A percentile compares a stretch with the other conserved stretches of the same genome.
phyloP scores from a whole-genome alignment of 2,888 invertebrate genomes.

The Flexamia atlantica region DNA sequence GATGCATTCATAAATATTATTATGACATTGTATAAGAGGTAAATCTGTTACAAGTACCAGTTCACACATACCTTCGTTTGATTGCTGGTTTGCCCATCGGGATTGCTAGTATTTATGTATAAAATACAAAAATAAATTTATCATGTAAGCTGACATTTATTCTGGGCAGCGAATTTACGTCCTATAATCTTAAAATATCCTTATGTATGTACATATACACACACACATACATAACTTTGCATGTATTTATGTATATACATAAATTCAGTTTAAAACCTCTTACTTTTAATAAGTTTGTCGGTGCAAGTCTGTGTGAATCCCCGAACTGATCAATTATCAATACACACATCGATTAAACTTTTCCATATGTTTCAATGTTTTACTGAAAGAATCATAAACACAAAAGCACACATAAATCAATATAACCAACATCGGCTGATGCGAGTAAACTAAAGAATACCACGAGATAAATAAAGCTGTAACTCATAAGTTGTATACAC shows the following conservation, averaged over 20 bases:
- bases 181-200: slow-evolving; percentile 54
- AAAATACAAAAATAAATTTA: slow-evolving; percentile 66
- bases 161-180: slow-evolving; percentile 59
- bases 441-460: slow-evolving; percentile 49
- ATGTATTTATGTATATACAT: slow-evolving; percentile 56
- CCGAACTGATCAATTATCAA: slow-evolving; percentile 42
- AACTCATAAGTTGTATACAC: neutral
- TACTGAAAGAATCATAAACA: slow-evolving; percentile 26
- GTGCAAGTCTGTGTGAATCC: slow-evolving; percentile 68
- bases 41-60: slow-evolving; percentile 42
- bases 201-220: slow-evolving; percentile 54
- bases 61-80: slow-evolving; percentile 38
- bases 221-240: slow-evolving; percentile 38
- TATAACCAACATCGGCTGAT: slow-evolving; percentile 45
- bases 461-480: slow-evolving; percentile 37
- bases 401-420: slow-evolving; percentile 48
- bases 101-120: slow-evolving; percentile 63
- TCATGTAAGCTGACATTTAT: slow-evolving; percentile 65
- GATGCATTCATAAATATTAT: slow-evolving; percentile 52
- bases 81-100: slow-evolving; percentile 59
- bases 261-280: slow-evolving; percentile 48
- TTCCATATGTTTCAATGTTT: neutral
- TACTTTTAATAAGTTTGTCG: slow-evolving; percentile 46
- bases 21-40: slow-evolving; percentile 59
- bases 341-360: slow-evolving; percentile 28